These are phyloP conservation scores for Ameiurus melas DNA, from an alignment of 2,113 vertebrate genomes.

Conservation along the genomic window DNA sequence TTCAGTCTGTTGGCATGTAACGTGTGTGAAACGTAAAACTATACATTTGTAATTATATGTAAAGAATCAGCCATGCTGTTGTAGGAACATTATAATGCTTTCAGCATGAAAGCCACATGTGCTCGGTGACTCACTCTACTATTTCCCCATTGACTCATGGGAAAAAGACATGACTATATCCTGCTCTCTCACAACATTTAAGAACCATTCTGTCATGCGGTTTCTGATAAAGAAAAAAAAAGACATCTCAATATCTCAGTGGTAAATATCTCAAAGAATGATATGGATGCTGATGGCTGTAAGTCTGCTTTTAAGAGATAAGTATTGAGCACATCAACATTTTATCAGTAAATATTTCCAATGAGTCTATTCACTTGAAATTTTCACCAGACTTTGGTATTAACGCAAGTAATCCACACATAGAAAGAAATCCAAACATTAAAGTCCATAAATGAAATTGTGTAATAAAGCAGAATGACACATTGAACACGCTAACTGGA, in stretches of 20 bases:
- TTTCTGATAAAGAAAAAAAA: background rate
- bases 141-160: conserved; percentile 17
- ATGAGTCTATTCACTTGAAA: too few species aligned
- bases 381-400: too few species aligned
- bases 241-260: too few species aligned
- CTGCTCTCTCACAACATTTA: background rate
- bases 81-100: background rate
- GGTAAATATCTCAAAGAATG: background rate
- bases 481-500: too few species aligned
- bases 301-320: background rate
- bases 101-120: background rate
- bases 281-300: background rate
- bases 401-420: too few species aligned
- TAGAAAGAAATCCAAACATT: too few species aligned
- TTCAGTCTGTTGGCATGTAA: background rate
- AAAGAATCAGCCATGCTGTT: background rate
- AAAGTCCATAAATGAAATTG: too few species aligned
- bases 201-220: background rate
- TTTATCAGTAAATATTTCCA: too few species aligned
- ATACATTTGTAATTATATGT: background rate
- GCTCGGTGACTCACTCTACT: background rate
- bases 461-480: too few species aligned
- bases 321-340: too few species aligned
- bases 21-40: background rate
- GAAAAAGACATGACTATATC: background rate